Conservation (phyloP, 1,140 invertebrate species). For the Scaptomyza montana region DNA sequence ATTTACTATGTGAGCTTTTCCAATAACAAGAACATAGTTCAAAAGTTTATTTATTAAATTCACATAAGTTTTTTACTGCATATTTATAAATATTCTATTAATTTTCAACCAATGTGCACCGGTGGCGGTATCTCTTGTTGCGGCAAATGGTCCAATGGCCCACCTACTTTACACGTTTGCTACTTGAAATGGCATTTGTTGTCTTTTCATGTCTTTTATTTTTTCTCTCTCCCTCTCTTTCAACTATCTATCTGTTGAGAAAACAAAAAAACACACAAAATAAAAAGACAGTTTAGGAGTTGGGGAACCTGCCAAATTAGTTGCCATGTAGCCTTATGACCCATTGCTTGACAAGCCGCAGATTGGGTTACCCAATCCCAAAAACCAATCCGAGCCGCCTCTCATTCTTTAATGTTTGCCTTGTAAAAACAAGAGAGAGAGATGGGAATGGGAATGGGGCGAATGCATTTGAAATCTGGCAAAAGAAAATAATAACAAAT, state of each 20-base stretch:
- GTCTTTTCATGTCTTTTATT: conserved; percentile 59
- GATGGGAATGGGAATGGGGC: not conserved
- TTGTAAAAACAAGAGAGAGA: conserved; percentile 38
- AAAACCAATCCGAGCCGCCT: conserved; percentile 42
- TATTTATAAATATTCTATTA: too few relatives aligned
- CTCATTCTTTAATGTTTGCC: conserved; percentile 53
- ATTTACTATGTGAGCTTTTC: too few relatives aligned
- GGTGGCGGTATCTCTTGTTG: conserved; percentile 41
- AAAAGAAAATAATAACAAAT: conserved; percentile 76
- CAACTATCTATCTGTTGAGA: conserved; percentile 41
- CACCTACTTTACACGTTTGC: conserved; percentile 80
- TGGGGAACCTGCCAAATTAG: conserved; percentile 68
- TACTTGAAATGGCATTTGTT: conserved; percentile 81
- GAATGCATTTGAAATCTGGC: conserved; percentile 70
- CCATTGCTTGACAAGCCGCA: conserved; percentile 68
- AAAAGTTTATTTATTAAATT: too few relatives aligned
- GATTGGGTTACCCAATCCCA: conserved; percentile 68
- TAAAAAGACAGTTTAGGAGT: not conserved
- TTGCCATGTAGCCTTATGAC: conserved; percentile 72
- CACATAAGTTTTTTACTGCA: too few relatives aligned
- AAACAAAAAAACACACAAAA: conserved; percentile 49
- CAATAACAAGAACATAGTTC: too few relatives aligned
- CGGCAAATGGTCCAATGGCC: conserved; percentile 68
- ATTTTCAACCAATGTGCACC: conserved; percentile 45
- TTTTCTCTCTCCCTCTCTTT: conserved; percentile 18